Evolutionary conservation across 2,888 invertebrate genomes (phyloP), one percentile per base, ranked within the genome.

Genomic region (Tolmerus cingulatus): DNA sequence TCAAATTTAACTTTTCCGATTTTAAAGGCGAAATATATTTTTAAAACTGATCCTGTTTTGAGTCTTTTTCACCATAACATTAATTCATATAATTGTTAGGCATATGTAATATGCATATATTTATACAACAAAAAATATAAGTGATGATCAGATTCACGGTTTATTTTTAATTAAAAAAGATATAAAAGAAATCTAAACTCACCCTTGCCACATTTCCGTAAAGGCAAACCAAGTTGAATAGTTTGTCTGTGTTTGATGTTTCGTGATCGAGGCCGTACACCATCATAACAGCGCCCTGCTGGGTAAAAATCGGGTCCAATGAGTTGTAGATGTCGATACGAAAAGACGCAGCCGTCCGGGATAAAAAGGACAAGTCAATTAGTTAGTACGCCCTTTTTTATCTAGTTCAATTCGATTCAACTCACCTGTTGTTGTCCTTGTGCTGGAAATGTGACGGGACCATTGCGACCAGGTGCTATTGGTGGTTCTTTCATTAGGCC

Each of bases 201-300:
- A 99, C 98, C 95, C 98, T 96, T 90, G 98, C 96, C 89, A 99
- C 98, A 93, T 99, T 99, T 90, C 99, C 99, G 93, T 99, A 99
- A 89, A 99, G 95, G 93, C 99, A 99, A 94, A 99, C 97, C 90
- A 99, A 94, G 94, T 99, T 99, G 95, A 99, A 99, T 88, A 99
- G 95, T 91, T 97, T 95, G 92, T 99, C 98, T 89, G 98, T 97
- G 93, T 99, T 99, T 92, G 98, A 97, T 90, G 97, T 97, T 90
- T 97, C 96, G 87, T 97, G 96, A 92, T 98, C 97, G 89, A 99
- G 94, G 2, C 99, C 99, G 93, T 99, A 99, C 87, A 99, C 98
- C 99, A 99, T 99, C 94, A 99, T 96, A 88, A 99, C 99, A 82
- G 97, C 96, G 84, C 97, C 97, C 91, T 97, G 34, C 96, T 27